These are phyloP conservation scores for Dryas iulia DNA, from an alignment of 1,140 invertebrate species.

Conservation along the genomic window DNA sequence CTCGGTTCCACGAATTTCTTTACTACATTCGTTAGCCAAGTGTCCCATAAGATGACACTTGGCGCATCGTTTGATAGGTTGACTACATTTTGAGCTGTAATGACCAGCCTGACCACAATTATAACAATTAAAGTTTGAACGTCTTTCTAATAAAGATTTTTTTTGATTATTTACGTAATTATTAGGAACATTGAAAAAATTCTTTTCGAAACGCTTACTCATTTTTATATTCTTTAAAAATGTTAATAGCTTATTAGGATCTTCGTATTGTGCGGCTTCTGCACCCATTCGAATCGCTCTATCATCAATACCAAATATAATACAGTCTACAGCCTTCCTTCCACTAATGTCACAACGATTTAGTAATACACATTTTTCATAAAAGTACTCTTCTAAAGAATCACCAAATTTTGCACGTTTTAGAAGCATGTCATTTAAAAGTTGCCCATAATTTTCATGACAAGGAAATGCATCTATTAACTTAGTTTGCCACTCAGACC, in stretches of 20 bases:
- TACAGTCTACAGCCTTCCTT: slow-evolving; percentile 18
- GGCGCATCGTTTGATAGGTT: neutral
- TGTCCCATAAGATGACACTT: neutral
- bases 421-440: slow-evolving; percentile 11
- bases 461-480: slow-evolving; percentile 11
- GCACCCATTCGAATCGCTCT: neutral
- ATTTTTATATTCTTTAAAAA: neutral
- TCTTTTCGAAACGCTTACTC: neutral
- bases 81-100: neutral
- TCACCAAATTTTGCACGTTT: neutral
- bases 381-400: slow-evolving; percentile 10
- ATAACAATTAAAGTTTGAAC: neutral
- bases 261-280: neutral
- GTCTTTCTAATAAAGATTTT: too few species aligned
- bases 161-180: too few species aligned
- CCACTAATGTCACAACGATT: slow-evolving; percentile 16
- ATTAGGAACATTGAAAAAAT: neutral
- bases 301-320: slow-evolving; percentile 22
- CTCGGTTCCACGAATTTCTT: neutral
- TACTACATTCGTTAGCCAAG: neutral
- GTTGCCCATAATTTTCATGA: slow-evolving; percentile 16
- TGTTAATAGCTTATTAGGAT: neutral
- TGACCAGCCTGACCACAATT: neutral
- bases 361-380: slow-evolving; percentile 17
- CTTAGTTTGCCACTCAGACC: slow-evolving; percentile 18